These are phyloP conservation scores for Gonatopus flavifemur DNA, from an alignment of 1,140 invertebrate species.

Conservation along the genomic window DNA sequence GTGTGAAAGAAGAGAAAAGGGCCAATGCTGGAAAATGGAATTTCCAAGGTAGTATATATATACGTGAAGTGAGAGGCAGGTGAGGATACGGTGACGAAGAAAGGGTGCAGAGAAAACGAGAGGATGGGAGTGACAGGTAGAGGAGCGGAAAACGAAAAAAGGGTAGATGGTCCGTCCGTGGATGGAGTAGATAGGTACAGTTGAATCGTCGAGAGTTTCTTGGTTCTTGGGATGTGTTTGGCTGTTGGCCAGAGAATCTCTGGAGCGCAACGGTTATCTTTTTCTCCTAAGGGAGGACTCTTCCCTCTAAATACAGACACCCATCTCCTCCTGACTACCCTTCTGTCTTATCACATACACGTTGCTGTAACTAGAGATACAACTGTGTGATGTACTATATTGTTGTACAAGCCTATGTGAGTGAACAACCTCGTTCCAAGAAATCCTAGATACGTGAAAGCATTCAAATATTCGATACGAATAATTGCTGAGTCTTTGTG, in stretches of 20 bases:
- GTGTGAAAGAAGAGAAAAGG: not conserved
- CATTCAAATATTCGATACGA: conserved; percentile 13
- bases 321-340: conserved; percentile 5
- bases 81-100: conserved; percentile 7
- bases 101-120: conserved; percentile 9
- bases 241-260: conserved; percentile 41
- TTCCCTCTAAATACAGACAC: conserved; percentile 13
- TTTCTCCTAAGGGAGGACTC: conserved; percentile 26
- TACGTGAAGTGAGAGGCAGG: conserved; percentile 11
- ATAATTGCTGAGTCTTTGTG: conserved; percentile 3
- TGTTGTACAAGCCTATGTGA: not conserved
- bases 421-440: not conserved
- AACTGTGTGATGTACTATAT: too few species aligned
- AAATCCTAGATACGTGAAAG: not conserved
- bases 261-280: conserved; percentile 36
- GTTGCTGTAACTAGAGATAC: not conserved
- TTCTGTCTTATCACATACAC: conserved; percentile 8
- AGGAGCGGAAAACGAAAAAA: conserved; percentile 16
- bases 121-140: conserved; percentile 8
- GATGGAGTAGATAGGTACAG: conserved; percentile 33
- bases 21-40: conserved; percentile 26
- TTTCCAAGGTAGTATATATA: too few species aligned
- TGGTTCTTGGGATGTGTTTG: conserved; percentile 45
- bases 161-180: conserved; percentile 23
- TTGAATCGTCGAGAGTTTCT: conserved; percentile 40